Evolutionary conservation across 1,140 invertebrate species (phyloP).

Genomic region (Archivesica marissinica): DNA sequence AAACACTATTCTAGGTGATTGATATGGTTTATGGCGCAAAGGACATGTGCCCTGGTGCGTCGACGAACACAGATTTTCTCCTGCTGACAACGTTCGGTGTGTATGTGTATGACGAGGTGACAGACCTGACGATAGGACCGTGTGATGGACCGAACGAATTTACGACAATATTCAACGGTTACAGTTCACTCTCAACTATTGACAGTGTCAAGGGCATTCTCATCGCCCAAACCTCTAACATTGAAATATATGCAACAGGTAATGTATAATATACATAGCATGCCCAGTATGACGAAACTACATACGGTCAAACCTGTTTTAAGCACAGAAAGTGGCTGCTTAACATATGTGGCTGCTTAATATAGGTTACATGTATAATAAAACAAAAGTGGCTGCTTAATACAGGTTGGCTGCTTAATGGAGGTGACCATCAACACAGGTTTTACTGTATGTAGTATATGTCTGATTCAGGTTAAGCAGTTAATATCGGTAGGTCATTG

Average conservation of each 20-base stretch:
- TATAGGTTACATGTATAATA: no score
- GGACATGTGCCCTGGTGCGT: not conserved
- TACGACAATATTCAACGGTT: not conserved
- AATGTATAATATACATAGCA: not conserved
- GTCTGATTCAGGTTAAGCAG: no score
- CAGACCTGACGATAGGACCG: not conserved
- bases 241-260: conserved; percentile 1
- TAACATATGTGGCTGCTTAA: no score
- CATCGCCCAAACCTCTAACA: not conserved
- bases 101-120: not conserved
- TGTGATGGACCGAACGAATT: not conserved
- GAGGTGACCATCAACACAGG: no score
- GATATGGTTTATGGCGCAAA: not conserved
- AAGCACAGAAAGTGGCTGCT: no score
- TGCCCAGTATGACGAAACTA: no score
- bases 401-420: no score
- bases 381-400: no score
- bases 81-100: not conserved
- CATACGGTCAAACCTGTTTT: no score
- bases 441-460: no score
- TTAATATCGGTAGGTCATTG: no score
- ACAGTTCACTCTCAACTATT: not conserved
- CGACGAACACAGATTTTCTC: not conserved
- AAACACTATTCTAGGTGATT: not conserved
- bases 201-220: not conserved